Conservation (phyloP, 2,888 invertebrate species). For the Eupithecia tripunctaria region DNA sequence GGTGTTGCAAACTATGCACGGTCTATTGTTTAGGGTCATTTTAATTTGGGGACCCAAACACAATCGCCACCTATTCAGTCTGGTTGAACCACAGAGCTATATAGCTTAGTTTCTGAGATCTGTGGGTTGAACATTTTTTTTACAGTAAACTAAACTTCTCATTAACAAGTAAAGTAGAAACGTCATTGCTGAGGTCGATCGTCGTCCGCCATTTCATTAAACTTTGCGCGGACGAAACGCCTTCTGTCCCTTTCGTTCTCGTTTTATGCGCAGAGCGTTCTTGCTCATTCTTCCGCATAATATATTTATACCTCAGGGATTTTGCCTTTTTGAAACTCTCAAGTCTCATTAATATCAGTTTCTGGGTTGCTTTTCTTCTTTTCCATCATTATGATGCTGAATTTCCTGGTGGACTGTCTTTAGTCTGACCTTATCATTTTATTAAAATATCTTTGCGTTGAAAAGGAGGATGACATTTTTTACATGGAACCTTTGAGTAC, state of each 20-base stretch:
- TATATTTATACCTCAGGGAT: constrained; percentile 10
- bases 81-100: no score
- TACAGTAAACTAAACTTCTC: background rate
- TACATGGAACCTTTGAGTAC: background rate
- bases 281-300: constrained; percentile 27
- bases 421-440: background rate
- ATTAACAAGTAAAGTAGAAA: constrained; percentile 26
- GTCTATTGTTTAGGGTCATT: background rate
- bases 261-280: background rate
- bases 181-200: constrained; percentile 31
- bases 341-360: background rate
- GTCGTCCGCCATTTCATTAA: constrained; percentile 36
- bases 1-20: background rate
- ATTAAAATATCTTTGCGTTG: background rate
- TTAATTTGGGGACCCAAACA: background rate
- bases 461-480: background rate
- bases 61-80: background rate
- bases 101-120: no score
- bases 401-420: background rate
- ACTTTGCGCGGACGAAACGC: constrained; percentile 17
- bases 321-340: background rate
- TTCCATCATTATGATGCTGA: background rate
- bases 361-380: background rate
- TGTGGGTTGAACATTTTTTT: background rate
- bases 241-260: constrained; percentile 27